phyloP scores from a whole-genome alignment of 2,113 vertebrate species.

The Zapornia atra region DNA sequence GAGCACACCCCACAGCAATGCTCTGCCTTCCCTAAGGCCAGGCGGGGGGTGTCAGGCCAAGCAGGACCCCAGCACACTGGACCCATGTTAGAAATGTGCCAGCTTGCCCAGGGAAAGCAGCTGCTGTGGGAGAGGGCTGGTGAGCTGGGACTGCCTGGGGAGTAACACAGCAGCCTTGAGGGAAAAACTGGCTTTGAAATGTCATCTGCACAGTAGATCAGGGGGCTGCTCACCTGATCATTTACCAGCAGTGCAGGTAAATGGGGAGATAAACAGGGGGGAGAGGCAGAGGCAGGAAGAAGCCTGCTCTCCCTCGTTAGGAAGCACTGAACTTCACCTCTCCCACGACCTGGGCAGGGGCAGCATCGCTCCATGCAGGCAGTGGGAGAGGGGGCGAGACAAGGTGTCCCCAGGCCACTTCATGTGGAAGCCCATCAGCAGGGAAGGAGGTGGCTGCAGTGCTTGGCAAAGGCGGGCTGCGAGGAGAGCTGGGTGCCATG shows the following conservation, averaged over 20 bases:
- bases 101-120: not conserved
- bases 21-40: not conserved
- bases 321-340: not conserved
- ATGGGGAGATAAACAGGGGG: not conserved
- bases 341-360: not conserved
- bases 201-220: rapidly evolving
- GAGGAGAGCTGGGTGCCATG: not conserved
- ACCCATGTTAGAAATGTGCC: rapidly evolving
- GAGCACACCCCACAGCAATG: rapidly evolving
- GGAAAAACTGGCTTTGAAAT: not conserved
- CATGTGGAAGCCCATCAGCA: not conserved
- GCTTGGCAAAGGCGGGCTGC: not conserved
- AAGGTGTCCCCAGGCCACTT: not conserved
- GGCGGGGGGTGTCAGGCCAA: not conserved
- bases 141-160: not conserved
- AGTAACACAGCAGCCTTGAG: not conserved
- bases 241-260: not conserved
- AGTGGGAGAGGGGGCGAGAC: not conserved
- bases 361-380: not conserved
- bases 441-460: not conserved
- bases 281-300: not conserved
- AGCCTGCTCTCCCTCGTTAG: not conserved
- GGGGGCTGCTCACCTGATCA: not conserved
- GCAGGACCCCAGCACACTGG: rapidly evolving
- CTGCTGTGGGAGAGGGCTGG: not conserved